These are phyloP conservation scores for Tetramorium alpestre DNA, from an alignment of 1,140 invertebrate species.

Conservation along the genomic window DNA sequence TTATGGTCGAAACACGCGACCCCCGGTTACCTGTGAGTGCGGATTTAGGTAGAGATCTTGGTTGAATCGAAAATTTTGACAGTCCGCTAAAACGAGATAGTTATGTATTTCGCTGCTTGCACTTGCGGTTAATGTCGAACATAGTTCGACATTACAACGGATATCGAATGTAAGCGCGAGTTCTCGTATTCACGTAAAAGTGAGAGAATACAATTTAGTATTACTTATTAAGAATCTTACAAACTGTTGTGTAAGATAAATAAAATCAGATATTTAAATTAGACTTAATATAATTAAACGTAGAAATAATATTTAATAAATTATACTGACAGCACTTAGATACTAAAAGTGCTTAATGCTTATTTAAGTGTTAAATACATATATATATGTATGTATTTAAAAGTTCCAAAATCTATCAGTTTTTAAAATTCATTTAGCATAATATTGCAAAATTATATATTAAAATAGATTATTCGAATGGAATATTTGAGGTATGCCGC, in stretches of 20 bases:
- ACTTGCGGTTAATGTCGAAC: constrained; percentile 39
- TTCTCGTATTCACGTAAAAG: not conserved
- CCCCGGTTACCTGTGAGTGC: constrained; percentile 33
- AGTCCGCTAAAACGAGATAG: constrained; percentile 41
- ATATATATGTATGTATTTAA: not conserved
- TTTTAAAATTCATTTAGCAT: not conserved
- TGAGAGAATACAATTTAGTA: not conserved
- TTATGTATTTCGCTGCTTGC: constrained; percentile 32
- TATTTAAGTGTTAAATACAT: too few relatives aligned
- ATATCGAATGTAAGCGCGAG: constrained; percentile 7
- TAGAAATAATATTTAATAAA: not conserved
- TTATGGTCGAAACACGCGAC: constrained; percentile 40
- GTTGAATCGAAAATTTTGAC: constrained; percentile 47
- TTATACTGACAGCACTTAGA: not conserved
- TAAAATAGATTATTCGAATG: not conserved
- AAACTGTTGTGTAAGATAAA: not conserved
- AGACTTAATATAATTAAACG: not conserved
- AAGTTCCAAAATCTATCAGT: not conserved
- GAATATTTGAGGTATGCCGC: not conserved
- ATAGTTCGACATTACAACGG: constrained; percentile 27
- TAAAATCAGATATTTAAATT: not conserved
- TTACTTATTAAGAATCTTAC: not conserved
- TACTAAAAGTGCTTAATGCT: not conserved
- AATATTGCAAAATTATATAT: not conserved
- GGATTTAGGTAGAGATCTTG: constrained; percentile 45